Base-by-base conservation (phyloP, 2,113 vertebrate genomes). In the Pelecanoides urinatrix region DNA sequence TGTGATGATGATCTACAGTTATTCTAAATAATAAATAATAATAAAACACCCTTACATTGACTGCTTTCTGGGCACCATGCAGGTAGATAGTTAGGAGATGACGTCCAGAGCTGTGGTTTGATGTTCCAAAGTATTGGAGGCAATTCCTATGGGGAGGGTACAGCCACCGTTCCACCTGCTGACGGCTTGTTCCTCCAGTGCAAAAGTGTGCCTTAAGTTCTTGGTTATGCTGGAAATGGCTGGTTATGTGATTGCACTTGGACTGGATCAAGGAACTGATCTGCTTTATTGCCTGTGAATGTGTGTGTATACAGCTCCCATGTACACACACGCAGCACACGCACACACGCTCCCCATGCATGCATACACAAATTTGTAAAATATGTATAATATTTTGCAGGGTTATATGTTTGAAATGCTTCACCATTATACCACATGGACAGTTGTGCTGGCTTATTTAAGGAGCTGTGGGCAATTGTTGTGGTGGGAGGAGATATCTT, bases 261-360 rank as follows among this genome's bases (percentile, higher is more conserved):
- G 38, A 13, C 34, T 74, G 73, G 27, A 14, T 61, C 40, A 27
- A 56, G 67, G 30, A 83, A 11, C 22, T 20, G 44, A n/a, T 32
- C 19, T 70, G 58, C 38, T 61, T 55, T 80, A 40, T 58, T 66
- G 30, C 61, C 23, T 70, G 25, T 73, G 83, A 61, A 25, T 7
- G 10, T 55, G 53, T 45, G 16, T 76, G 22, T 55, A 10, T 50
- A 38, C 36, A 73, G n/a, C 21, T 66, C 23, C 50, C 23, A 12
- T 1, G 0, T 62, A 5, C 21, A 6, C 12, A 4, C 13, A 4
- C 12, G 2, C n/a, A n/a, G n/a, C n/a, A n/a, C 16, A 7, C 20
- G 19, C 3, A 3, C 16, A 10, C 17, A 25, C 3, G 5, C 6
- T 12, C 40, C 40, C 40, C 40, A 40, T 40, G 40, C 40, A 40